Evolutionary conservation across 2,797 vertebrate genomes (phyloP).

Genomic region (Pantherophis vulpinus): DNA sequence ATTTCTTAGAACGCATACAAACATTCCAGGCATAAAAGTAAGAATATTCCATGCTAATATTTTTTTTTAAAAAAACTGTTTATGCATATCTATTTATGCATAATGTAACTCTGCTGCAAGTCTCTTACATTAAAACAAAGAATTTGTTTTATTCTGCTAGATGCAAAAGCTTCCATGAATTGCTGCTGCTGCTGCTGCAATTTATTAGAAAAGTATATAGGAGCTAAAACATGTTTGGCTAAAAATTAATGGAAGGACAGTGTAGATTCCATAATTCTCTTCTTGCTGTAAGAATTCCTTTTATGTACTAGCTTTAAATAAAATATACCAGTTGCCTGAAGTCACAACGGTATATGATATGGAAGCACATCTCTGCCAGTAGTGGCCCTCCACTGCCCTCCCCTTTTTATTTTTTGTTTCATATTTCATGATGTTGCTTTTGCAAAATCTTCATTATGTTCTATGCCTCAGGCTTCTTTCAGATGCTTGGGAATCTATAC

Average conservation of each 20-base stretch:
- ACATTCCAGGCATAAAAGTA: background rate
- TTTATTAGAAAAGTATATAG: background rate
- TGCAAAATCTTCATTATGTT: slow-evolving; percentile 18
- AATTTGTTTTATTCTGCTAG: slow-evolving; percentile 1
- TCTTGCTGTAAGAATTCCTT: background rate
- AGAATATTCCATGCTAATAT: background rate
- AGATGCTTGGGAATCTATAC: slow-evolving; percentile 20
- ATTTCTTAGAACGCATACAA: background rate
- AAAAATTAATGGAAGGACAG: background rate
- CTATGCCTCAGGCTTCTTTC: slow-evolving; percentile 17
- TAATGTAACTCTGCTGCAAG: background rate
- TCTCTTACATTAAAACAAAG: slow-evolving; percentile 22
- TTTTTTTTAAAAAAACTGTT: background rate
- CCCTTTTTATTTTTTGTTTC: slow-evolving; percentile 11
- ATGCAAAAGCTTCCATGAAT: background rate
- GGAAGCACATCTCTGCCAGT: background rate
- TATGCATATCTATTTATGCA: background rate
- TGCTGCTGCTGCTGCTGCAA: background rate
- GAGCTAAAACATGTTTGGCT: background rate
- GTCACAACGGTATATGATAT: background rate
- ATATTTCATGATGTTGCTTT: slow-evolving; percentile 34
- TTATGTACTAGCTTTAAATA: background rate
- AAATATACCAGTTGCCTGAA: background rate
- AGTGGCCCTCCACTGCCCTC: background rate
- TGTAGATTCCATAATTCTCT: no score